Conservation (phyloP, 2,113 vertebrate species). For the Nothobranchius kuhntae region DNA sequence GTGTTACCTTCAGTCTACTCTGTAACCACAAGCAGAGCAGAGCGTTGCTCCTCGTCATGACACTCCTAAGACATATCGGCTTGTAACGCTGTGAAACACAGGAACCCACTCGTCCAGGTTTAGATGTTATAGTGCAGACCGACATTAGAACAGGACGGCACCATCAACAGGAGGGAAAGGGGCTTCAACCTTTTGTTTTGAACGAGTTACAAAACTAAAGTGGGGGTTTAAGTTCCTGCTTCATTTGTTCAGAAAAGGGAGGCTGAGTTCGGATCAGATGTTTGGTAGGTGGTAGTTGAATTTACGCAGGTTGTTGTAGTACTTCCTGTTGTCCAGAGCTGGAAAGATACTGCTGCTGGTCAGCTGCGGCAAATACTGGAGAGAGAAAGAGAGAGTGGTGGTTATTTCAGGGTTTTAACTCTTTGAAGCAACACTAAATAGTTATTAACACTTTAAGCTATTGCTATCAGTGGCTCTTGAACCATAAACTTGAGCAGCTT, state of each 20-base stretch:
- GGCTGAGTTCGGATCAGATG: slow-evolving; percentile 78
- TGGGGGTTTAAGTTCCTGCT: slow-evolving; percentile 4
- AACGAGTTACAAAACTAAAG: not conserved
- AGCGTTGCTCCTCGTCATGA: slow-evolving; percentile 59
- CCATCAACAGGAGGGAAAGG: slow-evolving; percentile 4
- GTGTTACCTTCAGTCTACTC: slow-evolving; percentile 51
- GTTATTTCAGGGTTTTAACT: not conserved
- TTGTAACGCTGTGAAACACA: slow-evolving; percentile 37
- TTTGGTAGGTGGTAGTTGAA: slow-evolving; percentile 91
- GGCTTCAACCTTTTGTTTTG: not conserved
- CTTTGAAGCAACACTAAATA: too few relatives aligned
- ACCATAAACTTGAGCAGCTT: too few relatives aligned
- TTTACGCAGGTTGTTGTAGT: slow-evolving; percentile 83
- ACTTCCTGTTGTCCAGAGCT: slow-evolving; percentile 87
- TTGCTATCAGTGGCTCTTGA: too few relatives aligned
- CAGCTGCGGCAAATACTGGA: slow-evolving; percentile 89
- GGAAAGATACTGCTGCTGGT: slow-evolving; percentile 86
- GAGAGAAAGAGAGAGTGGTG: not conserved
- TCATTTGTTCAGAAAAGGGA: slow-evolving; percentile 7
- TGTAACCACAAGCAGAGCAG: slow-evolving; percentile 61
- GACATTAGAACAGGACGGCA: slow-evolving; percentile 17
- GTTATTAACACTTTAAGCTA: too few relatives aligned
- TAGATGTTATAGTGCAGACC: slow-evolving; percentile 58
- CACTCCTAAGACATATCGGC: slow-evolving; percentile 22
- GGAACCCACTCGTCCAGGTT: slow-evolving; percentile 12